Conservation (phyloP, 1,140 invertebrate species). For the Ceratina japonica region DNA sequence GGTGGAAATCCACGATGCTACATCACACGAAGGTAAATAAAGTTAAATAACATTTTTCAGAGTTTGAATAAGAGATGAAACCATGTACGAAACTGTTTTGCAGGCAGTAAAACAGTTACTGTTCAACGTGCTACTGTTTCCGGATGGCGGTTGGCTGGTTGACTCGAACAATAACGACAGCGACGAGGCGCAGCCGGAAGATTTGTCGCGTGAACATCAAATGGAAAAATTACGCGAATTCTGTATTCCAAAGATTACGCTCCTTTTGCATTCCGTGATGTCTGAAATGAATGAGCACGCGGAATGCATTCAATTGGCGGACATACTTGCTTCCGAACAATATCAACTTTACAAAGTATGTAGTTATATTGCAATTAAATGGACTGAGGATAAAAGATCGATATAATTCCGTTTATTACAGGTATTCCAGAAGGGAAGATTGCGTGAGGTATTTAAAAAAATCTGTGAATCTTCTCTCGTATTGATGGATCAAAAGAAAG, state of each 20-base stretch:
- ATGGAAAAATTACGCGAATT: conserved; percentile 87
- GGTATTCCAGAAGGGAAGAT: conserved; percentile 87
- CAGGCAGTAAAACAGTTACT: conserved; percentile 88
- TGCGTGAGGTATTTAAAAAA: conserved; percentile 88
- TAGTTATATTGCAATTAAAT: conserved; percentile 3
- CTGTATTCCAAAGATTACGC: conserved; percentile 91
- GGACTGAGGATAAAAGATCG: conserved; percentile 3
- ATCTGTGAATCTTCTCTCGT: conserved; percentile 88
- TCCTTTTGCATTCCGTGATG: conserved; percentile 90
- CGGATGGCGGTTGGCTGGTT: conserved; percentile 93
- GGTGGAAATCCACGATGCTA: conserved; percentile 86
- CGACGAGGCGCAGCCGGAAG: conserved; percentile 72
- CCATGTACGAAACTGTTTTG: conserved; percentile 43
- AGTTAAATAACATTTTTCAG: neutral
- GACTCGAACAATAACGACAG: conserved; percentile 82
- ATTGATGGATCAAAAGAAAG: conserved; percentile 86
- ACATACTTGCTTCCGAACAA: conserved; percentile 89
- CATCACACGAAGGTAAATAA: conserved; percentile 83
- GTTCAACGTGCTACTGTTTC: conserved; percentile 93
- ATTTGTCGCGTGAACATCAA: conserved; percentile 82
- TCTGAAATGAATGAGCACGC: conserved; percentile 86
- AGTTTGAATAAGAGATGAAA: neutral
- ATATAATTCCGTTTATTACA: conserved; percentile 61
- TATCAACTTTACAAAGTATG: conserved; percentile 87
- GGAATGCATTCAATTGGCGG: conserved; percentile 89